Conservation (phyloP, 2,797 vertebrate genomes). For the Anas georgica region DNA sequence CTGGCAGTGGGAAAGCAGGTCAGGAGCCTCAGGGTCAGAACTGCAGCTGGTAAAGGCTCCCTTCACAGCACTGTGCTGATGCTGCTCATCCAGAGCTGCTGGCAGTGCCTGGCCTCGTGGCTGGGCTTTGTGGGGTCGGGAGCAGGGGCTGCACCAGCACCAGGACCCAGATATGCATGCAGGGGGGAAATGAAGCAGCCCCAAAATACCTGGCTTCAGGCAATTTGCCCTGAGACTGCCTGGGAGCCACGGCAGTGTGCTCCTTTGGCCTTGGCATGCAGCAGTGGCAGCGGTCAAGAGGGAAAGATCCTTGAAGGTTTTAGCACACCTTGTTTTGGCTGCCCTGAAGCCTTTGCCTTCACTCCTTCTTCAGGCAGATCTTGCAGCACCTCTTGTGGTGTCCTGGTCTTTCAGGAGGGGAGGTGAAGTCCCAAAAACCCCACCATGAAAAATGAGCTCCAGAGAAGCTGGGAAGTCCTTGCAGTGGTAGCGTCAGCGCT, state of each 20-base stretch:
- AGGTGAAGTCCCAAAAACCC: neutral
- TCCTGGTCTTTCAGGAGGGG: neutral
- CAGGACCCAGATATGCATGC: accelerated
- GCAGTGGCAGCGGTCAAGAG: neutral
- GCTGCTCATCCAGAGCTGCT: neutral
- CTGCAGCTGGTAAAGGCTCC: neutral
- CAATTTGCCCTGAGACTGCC: neutral
- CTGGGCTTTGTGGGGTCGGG: neutral
- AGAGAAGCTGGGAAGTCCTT: neutral
- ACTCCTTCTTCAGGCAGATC: neutral
- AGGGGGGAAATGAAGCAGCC: neutral
- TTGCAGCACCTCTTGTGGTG: neutral
- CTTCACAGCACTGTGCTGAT: neutral
- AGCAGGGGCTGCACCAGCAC: neutral
- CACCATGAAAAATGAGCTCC: accelerated
- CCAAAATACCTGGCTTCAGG: accelerated
- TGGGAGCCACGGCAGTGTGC: neutral
- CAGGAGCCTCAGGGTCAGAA: neutral
- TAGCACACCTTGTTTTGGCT: neutral
- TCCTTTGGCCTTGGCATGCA: neutral
- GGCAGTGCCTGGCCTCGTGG: neutral
- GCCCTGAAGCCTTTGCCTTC: neutral
- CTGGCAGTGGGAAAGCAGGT: slow-evolving; percentile 3
- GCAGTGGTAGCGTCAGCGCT: accelerated
- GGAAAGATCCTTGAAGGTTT: neutral